Percentiles rank a stretch among this genome's conserved stretches.
Conservation (phyloP, 2,797 vertebrate genomes). For the Etheostoma nigrum region DNA sequence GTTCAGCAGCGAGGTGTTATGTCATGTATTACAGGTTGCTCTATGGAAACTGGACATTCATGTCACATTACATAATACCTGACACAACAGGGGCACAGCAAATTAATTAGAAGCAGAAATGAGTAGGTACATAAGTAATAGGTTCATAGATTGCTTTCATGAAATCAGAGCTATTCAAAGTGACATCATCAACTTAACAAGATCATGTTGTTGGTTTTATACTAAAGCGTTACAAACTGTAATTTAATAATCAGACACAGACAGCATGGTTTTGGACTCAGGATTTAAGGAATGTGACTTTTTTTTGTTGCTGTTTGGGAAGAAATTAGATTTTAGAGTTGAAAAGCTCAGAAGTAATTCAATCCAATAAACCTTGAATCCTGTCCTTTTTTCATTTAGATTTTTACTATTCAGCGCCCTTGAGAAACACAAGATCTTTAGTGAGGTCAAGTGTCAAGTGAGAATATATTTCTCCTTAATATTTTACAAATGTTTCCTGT, state of each 20-base stretch:
- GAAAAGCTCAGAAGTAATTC: slow-evolving; percentile 45
- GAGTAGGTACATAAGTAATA: slow-evolving; percentile 2
- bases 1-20: slow-evolving; percentile 13
- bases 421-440: slow-evolving; percentile 20
- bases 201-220: slow-evolving; percentile 26
- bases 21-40: slow-evolving; percentile 12
- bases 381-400: slow-evolving; percentile 5
- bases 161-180: slow-evolving; percentile 6
- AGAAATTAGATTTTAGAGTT: slow-evolving; percentile 47
- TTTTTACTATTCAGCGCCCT: slow-evolving; percentile 9
- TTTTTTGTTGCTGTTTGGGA: slow-evolving; percentile 13
- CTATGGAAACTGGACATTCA: slow-evolving; percentile 6
- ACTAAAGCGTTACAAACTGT: slow-evolving; percentile 27
- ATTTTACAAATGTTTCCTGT: slow-evolving; percentile 49
- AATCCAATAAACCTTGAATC: slow-evolving; percentile 21
- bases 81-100: slow-evolving; percentile 13
- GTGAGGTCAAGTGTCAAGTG: slow-evolving; percentile 51
- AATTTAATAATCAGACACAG: slow-evolving; percentile 54
- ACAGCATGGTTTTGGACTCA: background rate
- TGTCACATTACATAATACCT: slow-evolving; percentile 32
- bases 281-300: slow-evolving; percentile 18
- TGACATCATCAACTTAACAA: slow-evolving; percentile 32
- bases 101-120: slow-evolving; percentile 33
- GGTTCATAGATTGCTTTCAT: slow-evolving; percentile 11
- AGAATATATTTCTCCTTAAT: slow-evolving; percentile 39